phyloP scores from a whole-genome alignment of 1,140 invertebrate genomes.

The Thalassaphorura encarpata region DNA sequence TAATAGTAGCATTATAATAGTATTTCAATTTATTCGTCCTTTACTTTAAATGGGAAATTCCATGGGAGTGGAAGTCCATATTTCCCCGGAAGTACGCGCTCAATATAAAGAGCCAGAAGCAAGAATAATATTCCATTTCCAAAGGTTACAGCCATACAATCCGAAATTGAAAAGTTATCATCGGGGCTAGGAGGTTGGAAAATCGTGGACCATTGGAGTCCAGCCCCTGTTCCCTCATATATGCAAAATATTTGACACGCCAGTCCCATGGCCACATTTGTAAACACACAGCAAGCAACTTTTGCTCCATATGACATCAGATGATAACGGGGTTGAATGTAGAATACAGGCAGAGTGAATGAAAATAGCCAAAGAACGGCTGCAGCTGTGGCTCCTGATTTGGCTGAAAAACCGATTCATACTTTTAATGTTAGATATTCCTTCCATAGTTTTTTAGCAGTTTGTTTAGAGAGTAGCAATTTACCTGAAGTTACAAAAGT shows the following conservation, averaged over 20 bases:
- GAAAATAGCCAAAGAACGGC: conserved; percentile 60
- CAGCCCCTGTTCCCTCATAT: conserved; percentile 51
- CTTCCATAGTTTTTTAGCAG: neutral
- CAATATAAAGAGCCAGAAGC: conserved; percentile 50
- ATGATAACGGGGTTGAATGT: conserved; percentile 50
- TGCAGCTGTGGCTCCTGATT: conserved; percentile 56
- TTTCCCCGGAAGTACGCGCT: conserved; percentile 59
- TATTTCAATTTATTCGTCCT: conserved; percentile 47
- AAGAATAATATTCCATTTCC: conserved; percentile 38
- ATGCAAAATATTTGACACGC: conserved; percentile 55
- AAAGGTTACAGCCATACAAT: conserved; percentile 47
- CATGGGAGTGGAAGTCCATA: conserved; percentile 59
- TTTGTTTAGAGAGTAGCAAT: neutral
- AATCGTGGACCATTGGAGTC: conserved; percentile 65
- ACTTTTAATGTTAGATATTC: neutral
- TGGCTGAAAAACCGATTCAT: conserved; percentile 39
- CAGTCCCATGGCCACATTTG: conserved; percentile 65
- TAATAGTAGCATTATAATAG: too few species aligned
- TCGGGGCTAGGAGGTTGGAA: conserved; percentile 54
- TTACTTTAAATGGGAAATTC: conserved; percentile 59
- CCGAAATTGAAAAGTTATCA: conserved; percentile 56
- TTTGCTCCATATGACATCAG: conserved; percentile 43
- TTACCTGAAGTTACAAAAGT: conserved; percentile 57
- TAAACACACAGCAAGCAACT: conserved; percentile 49
- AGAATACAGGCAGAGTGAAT: conserved; percentile 58